Base-by-base conservation (phyloP, 2,797 vertebrate species). In the Antrozous pallidus region DNA sequence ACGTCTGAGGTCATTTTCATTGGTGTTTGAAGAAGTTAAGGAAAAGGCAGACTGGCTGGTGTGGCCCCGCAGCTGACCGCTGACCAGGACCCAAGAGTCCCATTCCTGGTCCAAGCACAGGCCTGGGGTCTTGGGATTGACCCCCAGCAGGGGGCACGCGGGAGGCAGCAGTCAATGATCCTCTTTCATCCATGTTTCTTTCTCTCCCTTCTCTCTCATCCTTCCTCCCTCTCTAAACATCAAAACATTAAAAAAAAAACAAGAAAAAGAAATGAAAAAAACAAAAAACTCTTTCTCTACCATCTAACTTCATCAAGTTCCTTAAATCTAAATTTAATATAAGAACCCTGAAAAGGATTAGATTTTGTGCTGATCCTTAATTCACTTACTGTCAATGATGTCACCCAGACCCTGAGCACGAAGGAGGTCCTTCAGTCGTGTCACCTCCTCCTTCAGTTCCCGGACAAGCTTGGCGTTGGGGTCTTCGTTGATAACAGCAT, bases 401-500 rank as follows among this genome's bases (percentile, higher is more conserved):
- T 99, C 99, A 74, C 99, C 99, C 85, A 99, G 98, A 1, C 99
- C 99, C 96, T 99, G 99, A 47, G 99, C 99, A 16, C 98, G 99
- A 85, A 99, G 99, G 70, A 99, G 99, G 1, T 99, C 99, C 98
- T 99, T 99, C 71, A 99, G 98, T 47, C 99, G 98, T 0, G 99
- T 98, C 77, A 99, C 99, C 98, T 99, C 99, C 91, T 99, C 99
- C 97, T 99, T 99, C 93, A 99, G 98, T 58, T 99, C 99, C 42
- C 99, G 98, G 97, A 99, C 99, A 98, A 99, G 97, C 96, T 99
- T 99, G 97, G 99, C 99, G 47, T 99, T 99, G 96, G 99, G 99
- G 97, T 99, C 99, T 70, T 99, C 99, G 47, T 99, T 99, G 98
- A 99, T 99, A 96, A 99, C 98, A 42, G 99, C 99, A 82, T 99